Evolutionary conservation across 53 echinoderm and acorn worm species (phyloP).

Genomic region (Antedon mediterranea): DNA sequence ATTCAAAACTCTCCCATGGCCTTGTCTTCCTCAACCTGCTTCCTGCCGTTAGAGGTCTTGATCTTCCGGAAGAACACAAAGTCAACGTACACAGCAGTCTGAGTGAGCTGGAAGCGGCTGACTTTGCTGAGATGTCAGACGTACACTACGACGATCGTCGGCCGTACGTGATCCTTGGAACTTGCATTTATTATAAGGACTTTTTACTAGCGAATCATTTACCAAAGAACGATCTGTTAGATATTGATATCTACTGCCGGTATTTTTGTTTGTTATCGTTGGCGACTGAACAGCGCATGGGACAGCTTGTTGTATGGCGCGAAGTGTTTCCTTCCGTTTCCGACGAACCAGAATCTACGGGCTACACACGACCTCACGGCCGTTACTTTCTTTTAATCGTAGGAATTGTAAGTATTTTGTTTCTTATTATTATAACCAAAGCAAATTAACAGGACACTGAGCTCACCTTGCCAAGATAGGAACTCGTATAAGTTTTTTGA

Average conservation of each 20-base stretch:
- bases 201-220: conserved; percentile 84
- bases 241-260: conserved; percentile 63
- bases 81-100: conserved; percentile 79
- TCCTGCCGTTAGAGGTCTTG: conserved; percentile 80
- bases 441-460: too few species aligned
- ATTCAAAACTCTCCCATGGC: not conserved
- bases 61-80: conserved; percentile 78
- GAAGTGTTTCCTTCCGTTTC: conserved; percentile 65
- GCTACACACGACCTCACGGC: conserved; percentile 57
- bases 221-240: conserved; percentile 56
- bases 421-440: too few species aligned
- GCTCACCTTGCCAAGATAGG: too few species aligned
- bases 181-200: conserved; percentile 79
- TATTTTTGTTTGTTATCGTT: conserved; percentile 81
- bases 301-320: conserved; percentile 92
- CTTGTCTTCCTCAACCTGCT: conserved; percentile 61
- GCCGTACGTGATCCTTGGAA: conserved; percentile 79
- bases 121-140: conserved; percentile 94
- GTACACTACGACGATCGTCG: conserved; percentile 93
- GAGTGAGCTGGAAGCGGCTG: conserved; percentile 79
- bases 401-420: conserved; percentile 49
- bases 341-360: conserved; percentile 16
- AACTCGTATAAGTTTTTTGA: too few species aligned
- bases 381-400: conserved; percentile 82
- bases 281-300: conserved; percentile 55